phyloP scores from a whole-genome alignment of 2,888 invertebrate species.

The Eupithecia dodoneata region DNA sequence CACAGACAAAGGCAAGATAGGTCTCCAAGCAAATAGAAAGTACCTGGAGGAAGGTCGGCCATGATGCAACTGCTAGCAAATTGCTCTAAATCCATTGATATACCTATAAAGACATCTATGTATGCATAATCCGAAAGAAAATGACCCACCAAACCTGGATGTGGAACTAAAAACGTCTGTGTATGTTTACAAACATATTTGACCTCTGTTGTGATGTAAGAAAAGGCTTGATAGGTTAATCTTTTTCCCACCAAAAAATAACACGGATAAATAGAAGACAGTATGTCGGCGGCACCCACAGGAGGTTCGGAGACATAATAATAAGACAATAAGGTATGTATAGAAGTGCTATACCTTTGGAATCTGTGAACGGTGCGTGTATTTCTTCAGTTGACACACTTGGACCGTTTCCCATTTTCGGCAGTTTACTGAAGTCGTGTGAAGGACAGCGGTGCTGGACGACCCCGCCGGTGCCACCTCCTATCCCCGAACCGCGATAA shows the following conservation, averaged over 20 bases:
- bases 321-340: slow-evolving; percentile 27
- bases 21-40: slow-evolving; percentile 62
- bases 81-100: slow-evolving; percentile 34
- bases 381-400: slow-evolving; percentile 75
- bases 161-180: slow-evolving; percentile 54
- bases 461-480: slow-evolving; percentile 72
- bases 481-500: slow-evolving; percentile 62
- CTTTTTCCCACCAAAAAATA: slow-evolving; percentile 79
- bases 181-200: slow-evolving; percentile 80
- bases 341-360: slow-evolving; percentile 65
- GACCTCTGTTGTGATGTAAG: slow-evolving; percentile 80
- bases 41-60: slow-evolving; percentile 63
- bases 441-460: slow-evolving; percentile 76
- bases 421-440: slow-evolving; percentile 76
- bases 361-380: slow-evolving; percentile 65
- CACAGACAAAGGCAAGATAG: slow-evolving; percentile 42
- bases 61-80: slow-evolving; percentile 58
- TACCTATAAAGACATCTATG: slow-evolving; percentile 17
- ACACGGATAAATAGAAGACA: slow-evolving; percentile 29
- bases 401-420: slow-evolving; percentile 78
- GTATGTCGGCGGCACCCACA: slow-evolving; percentile 12
- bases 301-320: slow-evolving; percentile 13
- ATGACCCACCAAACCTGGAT: slow-evolving; percentile 31
- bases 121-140: slow-evolving; percentile 9
- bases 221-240: slow-evolving; percentile 73